phyloP scores from a whole-genome alignment of 2,797 vertebrate species.

The Prionace glauca region DNA sequence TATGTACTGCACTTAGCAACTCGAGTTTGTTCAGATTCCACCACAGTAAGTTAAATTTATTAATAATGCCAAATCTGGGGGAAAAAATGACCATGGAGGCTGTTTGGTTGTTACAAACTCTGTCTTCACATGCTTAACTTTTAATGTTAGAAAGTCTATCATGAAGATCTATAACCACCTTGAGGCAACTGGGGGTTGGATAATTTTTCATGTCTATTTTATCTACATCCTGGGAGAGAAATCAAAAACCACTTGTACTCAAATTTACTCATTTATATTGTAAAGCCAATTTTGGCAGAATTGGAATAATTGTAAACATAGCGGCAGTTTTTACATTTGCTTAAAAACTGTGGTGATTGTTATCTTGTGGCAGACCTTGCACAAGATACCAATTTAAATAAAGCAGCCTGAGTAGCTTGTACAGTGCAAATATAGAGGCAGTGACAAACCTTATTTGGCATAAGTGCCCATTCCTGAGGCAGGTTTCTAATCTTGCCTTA shows the following conservation, averaged over 20 bases:
- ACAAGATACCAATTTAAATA: no score
- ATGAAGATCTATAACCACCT: neutral
- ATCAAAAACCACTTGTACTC: neutral
- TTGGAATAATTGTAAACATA: neutral
- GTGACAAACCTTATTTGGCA: neutral
- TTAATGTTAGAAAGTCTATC: neutral
- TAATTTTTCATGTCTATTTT: neutral
- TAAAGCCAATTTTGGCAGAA: neutral
- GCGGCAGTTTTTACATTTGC: neutral
- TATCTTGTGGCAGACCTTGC: neutral
- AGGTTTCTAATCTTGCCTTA: neutral
- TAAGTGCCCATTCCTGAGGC: neutral
- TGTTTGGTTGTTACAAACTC: neutral
- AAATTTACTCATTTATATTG: neutral
- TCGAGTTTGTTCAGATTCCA: neutral
- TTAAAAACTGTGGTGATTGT: neutral
- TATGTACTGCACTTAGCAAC: neutral
- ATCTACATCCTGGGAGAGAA: neutral
- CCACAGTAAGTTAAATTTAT: neutral
- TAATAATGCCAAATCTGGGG: neutral
- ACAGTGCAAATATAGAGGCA: no score
- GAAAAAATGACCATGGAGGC: no score
- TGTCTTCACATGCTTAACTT: neutral
- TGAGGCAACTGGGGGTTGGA: neutral
- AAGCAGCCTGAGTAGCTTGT: no score